These are phyloP conservation scores for Falco columbarius DNA, from an alignment of 2,797 vertebrate species.

Conservation along the genomic window DNA sequence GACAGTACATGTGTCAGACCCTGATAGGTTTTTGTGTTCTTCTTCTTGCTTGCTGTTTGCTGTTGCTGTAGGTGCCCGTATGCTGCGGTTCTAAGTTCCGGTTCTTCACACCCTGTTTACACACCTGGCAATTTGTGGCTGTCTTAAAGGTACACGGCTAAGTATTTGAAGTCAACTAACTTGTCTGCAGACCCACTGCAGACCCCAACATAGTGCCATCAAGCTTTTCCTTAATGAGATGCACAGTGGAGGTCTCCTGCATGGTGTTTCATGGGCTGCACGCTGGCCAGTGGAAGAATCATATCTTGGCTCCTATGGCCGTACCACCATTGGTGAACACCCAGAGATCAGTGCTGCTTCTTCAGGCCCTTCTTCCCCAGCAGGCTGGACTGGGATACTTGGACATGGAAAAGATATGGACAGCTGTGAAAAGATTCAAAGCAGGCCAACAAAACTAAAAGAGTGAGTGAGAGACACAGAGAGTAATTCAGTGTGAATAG, in stretches of 20 bases:
- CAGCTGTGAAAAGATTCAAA: background rate
- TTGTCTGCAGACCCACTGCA: too few species aligned
- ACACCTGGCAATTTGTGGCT: too few species aligned
- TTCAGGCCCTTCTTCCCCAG: background rate
- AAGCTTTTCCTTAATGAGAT: background rate
- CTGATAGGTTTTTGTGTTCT: too few species aligned
- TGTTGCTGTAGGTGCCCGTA: too few species aligned
- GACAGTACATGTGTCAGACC: too few species aligned
- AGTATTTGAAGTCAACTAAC: too few species aligned
- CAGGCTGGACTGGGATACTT: background rate
- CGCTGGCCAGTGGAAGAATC: background rate
- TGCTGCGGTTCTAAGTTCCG: too few species aligned
- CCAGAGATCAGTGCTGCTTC: background rate
- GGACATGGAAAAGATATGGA: background rate
- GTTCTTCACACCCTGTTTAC: too few species aligned
- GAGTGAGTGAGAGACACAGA: background rate
- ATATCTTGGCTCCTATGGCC: background rate
- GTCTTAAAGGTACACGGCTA: too few species aligned
- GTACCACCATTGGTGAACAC: background rate
- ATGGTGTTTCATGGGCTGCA: background rate
- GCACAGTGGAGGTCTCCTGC: background rate
- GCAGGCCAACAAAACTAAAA: background rate
- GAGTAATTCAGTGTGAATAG: background rate
- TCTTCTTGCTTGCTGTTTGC: too few species aligned
- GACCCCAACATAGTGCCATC: background rate